Conservation (phyloP, 2,888 invertebrate species). For the Molanna angustata region DNA sequence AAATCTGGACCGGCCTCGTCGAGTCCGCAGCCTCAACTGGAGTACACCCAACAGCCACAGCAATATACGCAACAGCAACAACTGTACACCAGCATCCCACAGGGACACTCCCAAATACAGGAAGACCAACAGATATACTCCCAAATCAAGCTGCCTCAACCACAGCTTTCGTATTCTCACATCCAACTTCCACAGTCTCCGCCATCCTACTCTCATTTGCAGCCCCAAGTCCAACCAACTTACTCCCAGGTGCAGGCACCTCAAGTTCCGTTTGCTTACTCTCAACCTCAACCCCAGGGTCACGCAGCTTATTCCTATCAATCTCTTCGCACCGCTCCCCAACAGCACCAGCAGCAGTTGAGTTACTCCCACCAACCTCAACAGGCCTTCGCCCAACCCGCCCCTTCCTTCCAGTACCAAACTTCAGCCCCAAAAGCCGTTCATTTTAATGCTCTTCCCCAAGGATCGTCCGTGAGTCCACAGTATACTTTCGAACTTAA, state of each 20-base stretch:
- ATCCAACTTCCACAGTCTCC: no score
- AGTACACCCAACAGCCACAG: constrained; percentile 2
- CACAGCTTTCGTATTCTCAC: constrained; percentile 2
- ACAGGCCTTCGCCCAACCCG: not conserved
- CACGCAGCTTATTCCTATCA: not conserved
- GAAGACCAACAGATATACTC: no score
- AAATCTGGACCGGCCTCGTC: constrained; percentile 42
- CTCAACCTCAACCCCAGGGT: not conserved
- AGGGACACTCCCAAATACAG: not conserved
- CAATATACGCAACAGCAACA: constrained; percentile 7
- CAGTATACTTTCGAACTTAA: no score
- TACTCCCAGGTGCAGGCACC: constrained; percentile 12
- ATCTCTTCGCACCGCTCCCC: not conserved
- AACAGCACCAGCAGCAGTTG: not conserved
- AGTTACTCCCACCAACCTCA: not conserved
- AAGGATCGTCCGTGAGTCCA: no score
- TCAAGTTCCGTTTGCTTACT: not conserved
- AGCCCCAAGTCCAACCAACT: constrained; percentile 9
- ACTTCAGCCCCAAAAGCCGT: no score
- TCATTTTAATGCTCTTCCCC: no score
- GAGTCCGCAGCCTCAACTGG: constrained; percentile 44
- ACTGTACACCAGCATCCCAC: not conserved
- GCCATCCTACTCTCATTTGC: no score
- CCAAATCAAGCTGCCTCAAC: not conserved
- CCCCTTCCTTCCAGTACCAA: not conserved